Base-by-base conservation (phyloP, 1,140 invertebrate species). In the Saccostrea echinata region DNA sequence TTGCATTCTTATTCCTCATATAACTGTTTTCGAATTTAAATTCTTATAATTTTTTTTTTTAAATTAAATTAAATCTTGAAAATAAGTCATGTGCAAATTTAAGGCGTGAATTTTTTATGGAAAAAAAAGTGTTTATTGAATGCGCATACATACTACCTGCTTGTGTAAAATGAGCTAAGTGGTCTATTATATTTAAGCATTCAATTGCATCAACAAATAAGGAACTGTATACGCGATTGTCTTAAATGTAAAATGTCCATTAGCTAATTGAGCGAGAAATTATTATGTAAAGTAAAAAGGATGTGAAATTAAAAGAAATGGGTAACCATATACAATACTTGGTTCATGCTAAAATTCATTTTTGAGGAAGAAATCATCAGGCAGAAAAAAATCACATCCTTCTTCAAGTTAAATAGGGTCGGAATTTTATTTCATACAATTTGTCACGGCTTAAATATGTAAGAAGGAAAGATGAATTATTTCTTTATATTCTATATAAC, bases 211-310 rank as follows among this genome's bases (percentile, higher is more conserved):
- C 68, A 76, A 13, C 13, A 30, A 11, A 76, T 30, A 24, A 4
- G 27, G 16, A 30, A 33, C 68, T 76, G 11, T 16, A 13, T 76
- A 64, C 24, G 27, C 27, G 68, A 76, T 76, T 76, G 68, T 76
- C 30, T 76, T 76, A 76, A 61, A 76, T 76, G 68, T 76, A 33
- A 76, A 76, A 76, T 76, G 68, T 76, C 68, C 68, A 76, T 30
- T 76, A 76, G 27, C 30, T 30, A 76, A 76, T 76, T 76, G 30
- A 30, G 68, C 68, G 68, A 76, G 68, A 76, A 76, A 30, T 30
- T 76, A 16, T 76, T 76, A 33, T 24, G 27, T 76, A 76, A 35
- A 27, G 13, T 27, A 33, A 33, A 43, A 43, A 43, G 43, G 43
- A 43, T 43, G 43, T 43, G 27, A 2, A 11, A 16, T 27, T 16